Conservation (phyloP, 1,140 invertebrate species). For the Zaprionus ghesquierei region DNA sequence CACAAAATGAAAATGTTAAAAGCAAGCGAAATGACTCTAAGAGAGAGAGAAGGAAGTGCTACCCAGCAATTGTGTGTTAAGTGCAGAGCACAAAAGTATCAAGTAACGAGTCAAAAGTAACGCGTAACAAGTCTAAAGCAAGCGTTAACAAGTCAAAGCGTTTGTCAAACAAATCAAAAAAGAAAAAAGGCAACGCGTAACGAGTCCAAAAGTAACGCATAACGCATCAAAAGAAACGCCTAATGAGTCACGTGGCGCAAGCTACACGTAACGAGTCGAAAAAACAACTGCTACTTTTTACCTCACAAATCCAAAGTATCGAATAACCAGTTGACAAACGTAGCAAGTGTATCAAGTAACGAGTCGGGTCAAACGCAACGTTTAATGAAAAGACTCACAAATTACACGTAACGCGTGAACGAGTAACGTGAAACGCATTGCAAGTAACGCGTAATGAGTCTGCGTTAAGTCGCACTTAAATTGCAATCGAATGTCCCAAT, state of each 20-base stretch:
- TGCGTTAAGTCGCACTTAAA: not conserved
- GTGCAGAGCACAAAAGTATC: constrained; percentile 28
- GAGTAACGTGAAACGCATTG: not conserved
- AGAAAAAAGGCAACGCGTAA: not conserved
- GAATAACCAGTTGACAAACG: too few relatives aligned
- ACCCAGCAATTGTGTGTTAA: constrained; percentile 56
- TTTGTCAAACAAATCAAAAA: not conserved
- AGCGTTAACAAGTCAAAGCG: not conserved
- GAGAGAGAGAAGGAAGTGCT: not conserved
- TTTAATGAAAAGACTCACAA: not conserved
- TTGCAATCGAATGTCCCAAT: constrained; percentile 3
- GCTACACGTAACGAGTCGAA: not conserved
- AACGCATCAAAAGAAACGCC: not conserved
- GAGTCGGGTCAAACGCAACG: not conserved
- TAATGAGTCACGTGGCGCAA: not conserved
- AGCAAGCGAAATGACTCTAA: not conserved
- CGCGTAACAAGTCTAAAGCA: not conserved
- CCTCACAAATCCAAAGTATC: too few relatives aligned
- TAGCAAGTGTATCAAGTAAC: not conserved
- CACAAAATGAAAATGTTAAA: constrained; percentile 39
- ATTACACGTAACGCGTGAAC: not conserved
- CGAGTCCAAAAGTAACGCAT: not conserved
- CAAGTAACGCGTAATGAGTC: not conserved
- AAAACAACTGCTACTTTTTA: not conserved
- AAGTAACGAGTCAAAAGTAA: not conserved